Evolutionary conservation across 2,113 vertebrate species (phyloP).

Genomic region (Prietella phreatophila): DNA sequence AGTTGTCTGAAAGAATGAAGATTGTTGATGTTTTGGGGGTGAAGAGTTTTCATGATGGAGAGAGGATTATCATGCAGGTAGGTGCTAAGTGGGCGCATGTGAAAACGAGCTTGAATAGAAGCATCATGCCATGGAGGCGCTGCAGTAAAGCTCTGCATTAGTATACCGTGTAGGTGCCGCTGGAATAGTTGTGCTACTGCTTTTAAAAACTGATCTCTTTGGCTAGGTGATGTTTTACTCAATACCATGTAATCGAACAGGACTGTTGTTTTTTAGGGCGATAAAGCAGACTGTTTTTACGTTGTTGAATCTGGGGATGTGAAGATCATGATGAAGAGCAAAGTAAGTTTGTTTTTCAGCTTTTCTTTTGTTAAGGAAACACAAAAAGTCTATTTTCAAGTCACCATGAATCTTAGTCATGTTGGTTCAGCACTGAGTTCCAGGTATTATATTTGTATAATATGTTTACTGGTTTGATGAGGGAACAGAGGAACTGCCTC

Average conservation of each 20-base stretch:
- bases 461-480: neutral
- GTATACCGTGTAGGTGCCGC: neutral
- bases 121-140: neutral
- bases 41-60: conserved; percentile 86
- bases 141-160: too few relatives aligned
- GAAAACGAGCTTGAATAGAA: neutral
- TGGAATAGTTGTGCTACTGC: neutral
- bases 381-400: neutral
- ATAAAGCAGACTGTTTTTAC: conserved; percentile 93
- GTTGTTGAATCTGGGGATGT: conserved; percentile 93
- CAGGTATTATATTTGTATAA: neutral
- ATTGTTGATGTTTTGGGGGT: conserved; percentile 94
- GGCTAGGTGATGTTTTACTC: neutral
- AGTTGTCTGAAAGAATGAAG: conserved; percentile 94
- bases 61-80: conserved; percentile 94
- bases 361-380: neutral
- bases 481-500: neutral
- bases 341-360: conserved; percentile 65
- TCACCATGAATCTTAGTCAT: neutral
- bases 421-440: neutral
- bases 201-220: neutral
- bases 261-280: conserved; percentile 76
- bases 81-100: neutral
- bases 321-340: conserved; percentile 89
- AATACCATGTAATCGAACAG: neutral